Evolutionary conservation across 1,140 invertebrate species (phyloP).

Genomic region (Heliothis virescens): DNA sequence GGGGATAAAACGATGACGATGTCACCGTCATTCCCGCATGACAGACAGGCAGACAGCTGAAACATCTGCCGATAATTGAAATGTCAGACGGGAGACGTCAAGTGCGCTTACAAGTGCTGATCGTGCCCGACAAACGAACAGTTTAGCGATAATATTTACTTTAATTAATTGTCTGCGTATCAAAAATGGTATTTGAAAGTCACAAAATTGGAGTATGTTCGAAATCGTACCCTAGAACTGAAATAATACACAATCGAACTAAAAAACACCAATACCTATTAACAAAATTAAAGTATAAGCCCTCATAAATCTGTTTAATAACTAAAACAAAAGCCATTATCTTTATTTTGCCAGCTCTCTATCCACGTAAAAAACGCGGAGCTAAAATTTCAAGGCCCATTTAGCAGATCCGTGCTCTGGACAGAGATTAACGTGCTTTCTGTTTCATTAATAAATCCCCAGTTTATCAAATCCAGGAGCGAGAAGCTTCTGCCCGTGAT

Average conservation of each 20-base stretch:
- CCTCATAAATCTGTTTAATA: slow-evolving; percentile 35
- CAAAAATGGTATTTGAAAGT: neutral
- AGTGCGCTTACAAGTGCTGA: slow-evolving; percentile 28
- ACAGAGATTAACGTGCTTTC: slow-evolving; percentile 74
- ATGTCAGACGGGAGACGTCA: slow-evolving; percentile 41
- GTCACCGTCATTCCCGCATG: neutral
- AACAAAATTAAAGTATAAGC: slow-evolving; percentile 41
- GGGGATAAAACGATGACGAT: slow-evolving; percentile 23
- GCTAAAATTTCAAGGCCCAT: slow-evolving; percentile 68
- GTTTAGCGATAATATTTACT: neutral
- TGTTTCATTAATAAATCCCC: slow-evolving; percentile 66
- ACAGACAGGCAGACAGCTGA: slow-evolving; percentile 39
- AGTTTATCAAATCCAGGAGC: slow-evolving; percentile 57
- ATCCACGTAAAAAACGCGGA: slow-evolving; percentile 54
- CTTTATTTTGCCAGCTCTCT: slow-evolving; percentile 35
- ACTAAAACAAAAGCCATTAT: slow-evolving; percentile 46
- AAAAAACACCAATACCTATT: slow-evolving; percentile 8
- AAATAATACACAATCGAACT: slow-evolving; percentile 4
- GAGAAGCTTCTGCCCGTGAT: slow-evolving; percentile 24
- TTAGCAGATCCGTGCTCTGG: slow-evolving; percentile 64
- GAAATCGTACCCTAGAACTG: too few relatives aligned
- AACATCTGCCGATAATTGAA: slow-evolving; percentile 55
- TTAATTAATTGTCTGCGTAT: neutral
- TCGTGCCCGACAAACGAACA: slow-evolving; percentile 10
- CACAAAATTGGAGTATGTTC: too few relatives aligned